phyloP scores from a whole-genome alignment of 2,113 vertebrate species.

The Heterotis niloticus region DNA sequence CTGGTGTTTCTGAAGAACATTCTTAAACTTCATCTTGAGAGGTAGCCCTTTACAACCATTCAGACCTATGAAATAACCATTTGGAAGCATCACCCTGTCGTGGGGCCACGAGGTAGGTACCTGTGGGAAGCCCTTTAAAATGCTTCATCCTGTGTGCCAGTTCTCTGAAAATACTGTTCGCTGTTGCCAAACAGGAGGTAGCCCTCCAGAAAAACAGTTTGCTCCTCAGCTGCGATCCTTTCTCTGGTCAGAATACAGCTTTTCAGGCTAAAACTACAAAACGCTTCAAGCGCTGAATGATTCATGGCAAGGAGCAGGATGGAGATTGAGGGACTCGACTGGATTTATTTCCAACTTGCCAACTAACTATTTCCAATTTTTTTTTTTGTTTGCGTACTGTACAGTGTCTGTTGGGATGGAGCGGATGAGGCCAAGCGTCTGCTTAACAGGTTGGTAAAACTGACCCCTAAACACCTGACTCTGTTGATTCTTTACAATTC shows the following conservation, averaged over 20 bases:
- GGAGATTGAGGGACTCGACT: neutral
- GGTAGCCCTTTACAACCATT: no score
- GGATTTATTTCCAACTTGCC: neutral
- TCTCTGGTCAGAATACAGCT: neutral
- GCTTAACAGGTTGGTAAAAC: no score
- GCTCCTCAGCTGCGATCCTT: neutral
- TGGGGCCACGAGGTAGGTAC: no score
- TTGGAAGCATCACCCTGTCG: no score
- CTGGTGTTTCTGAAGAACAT: no score
- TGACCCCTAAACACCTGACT: neutral
- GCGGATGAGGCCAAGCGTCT: no score
- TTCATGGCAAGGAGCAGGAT: constrained; percentile 6
- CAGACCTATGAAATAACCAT: no score
- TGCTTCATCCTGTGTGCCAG: neutral
- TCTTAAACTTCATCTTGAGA: no score
- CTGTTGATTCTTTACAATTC: neutral
- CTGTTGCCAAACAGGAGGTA: no score
- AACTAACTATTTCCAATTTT: neutral
- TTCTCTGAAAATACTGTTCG: no score
- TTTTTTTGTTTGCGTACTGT: neutral
- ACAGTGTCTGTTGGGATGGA: neutral
- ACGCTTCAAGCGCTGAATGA: neutral
- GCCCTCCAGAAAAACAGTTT: neutral
- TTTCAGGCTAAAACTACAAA: neutral
- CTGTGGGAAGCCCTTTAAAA: constrained; percentile 11